Conservation (phyloP, 1,140 invertebrate species). For the Ephestia elutella region DNA sequence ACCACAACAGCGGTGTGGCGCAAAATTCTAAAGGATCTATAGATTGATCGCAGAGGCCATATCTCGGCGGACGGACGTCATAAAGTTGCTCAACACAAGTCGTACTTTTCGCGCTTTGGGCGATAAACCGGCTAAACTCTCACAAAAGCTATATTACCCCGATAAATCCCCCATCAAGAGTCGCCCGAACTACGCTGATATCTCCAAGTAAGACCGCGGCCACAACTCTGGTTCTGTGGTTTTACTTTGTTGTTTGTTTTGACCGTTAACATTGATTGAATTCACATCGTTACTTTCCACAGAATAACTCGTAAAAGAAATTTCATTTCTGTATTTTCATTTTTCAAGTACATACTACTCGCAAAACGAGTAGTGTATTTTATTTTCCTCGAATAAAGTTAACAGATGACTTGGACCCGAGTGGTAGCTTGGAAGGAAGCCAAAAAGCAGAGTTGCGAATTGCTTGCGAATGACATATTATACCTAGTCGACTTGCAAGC, state of each 20-base stretch:
- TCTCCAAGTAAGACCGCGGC: conserved; percentile 8
- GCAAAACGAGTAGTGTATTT: conserved; percentile 22
- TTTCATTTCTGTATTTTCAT: background rate
- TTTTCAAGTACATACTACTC: conserved; percentile 14
- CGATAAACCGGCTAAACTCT: conserved; percentile 17
- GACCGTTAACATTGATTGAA: conserved; percentile 2
- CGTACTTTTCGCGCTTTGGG: conserved; percentile 35
- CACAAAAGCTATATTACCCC: conserved; percentile 13
- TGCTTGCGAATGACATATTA: conserved; percentile 58
- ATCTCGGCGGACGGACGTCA: conserved; percentile 38
- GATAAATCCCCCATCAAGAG: conserved; percentile 12
- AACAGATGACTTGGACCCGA: conserved; percentile 57
- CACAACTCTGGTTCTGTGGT: conserved; percentile 15
- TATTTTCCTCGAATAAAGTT: conserved; percentile 53
- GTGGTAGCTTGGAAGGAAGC: conserved; percentile 53
- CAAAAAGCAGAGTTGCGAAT: conserved; percentile 48
- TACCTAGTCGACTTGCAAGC: conserved; percentile 39
- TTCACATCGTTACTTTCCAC: background rate
- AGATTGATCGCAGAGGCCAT: conserved; percentile 40
- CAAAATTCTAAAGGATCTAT: conserved; percentile 21
- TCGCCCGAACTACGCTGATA: conserved; percentile 10
- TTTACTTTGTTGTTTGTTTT: conserved; percentile 11
- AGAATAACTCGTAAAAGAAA: background rate
- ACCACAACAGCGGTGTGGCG: conserved; percentile 12
- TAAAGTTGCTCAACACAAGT: conserved; percentile 30